Conservation (phyloP, 1,140 invertebrate species). For the Apolygus lucorum region DNA sequence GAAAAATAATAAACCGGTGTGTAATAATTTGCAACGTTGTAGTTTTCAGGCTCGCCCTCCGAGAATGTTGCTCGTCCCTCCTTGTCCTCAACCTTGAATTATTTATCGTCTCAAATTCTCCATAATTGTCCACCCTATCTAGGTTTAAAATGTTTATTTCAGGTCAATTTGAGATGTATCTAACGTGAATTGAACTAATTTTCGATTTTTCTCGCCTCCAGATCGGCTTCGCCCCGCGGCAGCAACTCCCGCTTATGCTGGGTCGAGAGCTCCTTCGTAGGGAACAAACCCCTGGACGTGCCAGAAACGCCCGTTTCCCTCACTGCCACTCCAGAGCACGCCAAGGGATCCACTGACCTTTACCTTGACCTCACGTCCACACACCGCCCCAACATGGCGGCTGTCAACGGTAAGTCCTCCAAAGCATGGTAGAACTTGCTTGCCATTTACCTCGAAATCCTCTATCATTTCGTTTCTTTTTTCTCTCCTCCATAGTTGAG, state of each 20-base stretch:
- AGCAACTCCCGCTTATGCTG: slow-evolving; percentile 57
- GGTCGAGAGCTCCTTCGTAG: slow-evolving; percentile 85
- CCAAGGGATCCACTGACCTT: slow-evolving; percentile 26
- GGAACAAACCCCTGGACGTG: slow-evolving; percentile 70
- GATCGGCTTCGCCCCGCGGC: slow-evolving; percentile 37
- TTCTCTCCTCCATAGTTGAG: slow-evolving; percentile 16
- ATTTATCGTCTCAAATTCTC: no score
- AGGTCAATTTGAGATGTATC: no score
- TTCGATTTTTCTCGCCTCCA: slow-evolving; percentile 12
- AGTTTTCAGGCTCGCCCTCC: no score
- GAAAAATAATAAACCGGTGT: no score
- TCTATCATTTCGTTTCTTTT: slow-evolving; percentile 13
- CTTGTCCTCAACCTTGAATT: no score
- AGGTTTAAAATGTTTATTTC: no score
- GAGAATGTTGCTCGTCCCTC: no score
- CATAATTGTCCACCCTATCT: no score
- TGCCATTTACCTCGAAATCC: no score
- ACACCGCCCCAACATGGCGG: slow-evolving; percentile 33
- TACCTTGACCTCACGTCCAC: slow-evolving; percentile 32
- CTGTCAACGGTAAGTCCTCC: slow-evolving; percentile 43
- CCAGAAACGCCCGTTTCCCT: slow-evolving; percentile 67
- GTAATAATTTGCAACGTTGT: no score
- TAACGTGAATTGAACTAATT: no score
- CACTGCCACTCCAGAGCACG: slow-evolving; percentile 40
- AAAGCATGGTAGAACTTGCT: neutral